These are phyloP conservation scores for Zelostemma sp. DNA, from an alignment of 1,140 invertebrate species.

Conservation along the genomic window DNA sequence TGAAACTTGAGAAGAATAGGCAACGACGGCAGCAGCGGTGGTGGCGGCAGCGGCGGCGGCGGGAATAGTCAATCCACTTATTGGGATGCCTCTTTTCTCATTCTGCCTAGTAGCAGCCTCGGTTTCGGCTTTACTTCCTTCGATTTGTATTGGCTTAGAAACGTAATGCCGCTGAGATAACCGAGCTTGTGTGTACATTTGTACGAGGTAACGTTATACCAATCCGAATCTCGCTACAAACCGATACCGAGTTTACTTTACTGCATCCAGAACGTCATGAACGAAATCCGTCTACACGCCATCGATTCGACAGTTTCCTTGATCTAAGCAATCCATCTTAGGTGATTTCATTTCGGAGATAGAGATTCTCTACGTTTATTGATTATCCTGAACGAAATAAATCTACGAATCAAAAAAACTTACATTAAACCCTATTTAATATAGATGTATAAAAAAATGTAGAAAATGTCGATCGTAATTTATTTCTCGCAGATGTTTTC, in stretches of 20 bases:
- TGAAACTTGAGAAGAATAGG: constrained; percentile 23
- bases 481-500: neutral
- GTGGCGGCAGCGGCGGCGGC: constrained; percentile 3
- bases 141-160: constrained; percentile 59
- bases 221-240: constrained; percentile 38
- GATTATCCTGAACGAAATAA: constrained; percentile 24
- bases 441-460: neutral
- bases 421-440: neutral
- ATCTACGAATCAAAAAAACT: constrained; percentile 25
- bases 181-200: constrained; percentile 43
- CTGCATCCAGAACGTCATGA: constrained; percentile 43
- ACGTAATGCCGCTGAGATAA: constrained; percentile 45
- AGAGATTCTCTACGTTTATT: constrained; percentile 31
- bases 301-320: constrained; percentile 37
- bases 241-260: constrained; percentile 56
- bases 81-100: constrained; percentile 57
- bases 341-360: constrained; percentile 32
- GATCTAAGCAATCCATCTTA: constrained; percentile 37
- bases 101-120: constrained; percentile 50
- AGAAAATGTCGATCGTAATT: neutral
- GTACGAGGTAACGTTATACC: constrained; percentile 34
- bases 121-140: constrained; percentile 47
- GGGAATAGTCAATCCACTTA: constrained; percentile 59
- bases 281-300: constrained; percentile 46
- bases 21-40: constrained; percentile 27